Base-by-base conservation (phyloP, 2,797 vertebrate species). In the Anabas testudineus region DNA sequence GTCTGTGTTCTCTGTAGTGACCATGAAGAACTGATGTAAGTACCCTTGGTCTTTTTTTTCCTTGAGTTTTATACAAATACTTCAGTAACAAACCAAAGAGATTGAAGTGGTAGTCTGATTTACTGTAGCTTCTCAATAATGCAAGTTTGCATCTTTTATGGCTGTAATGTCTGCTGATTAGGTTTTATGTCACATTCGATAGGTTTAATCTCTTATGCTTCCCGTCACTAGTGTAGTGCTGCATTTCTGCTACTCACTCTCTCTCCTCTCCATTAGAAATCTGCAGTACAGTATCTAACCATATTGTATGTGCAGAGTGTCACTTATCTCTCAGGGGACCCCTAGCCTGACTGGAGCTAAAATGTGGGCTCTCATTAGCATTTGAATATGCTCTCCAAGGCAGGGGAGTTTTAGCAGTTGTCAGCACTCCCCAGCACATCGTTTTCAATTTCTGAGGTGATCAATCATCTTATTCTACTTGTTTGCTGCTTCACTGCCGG, bases 351-450 rank as follows among this genome's bases (percentile, higher is more conserved):
- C 78, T 81, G 60, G 56, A 75, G 69, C 63, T 81, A 48, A 73
- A 74, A 39, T 81, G 67, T 48, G 46, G 83, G 69, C 72, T 75
- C 63, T 86, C 46, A 85, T 91, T 82, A 87, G 76, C 79, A 67
- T 89, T 81, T 87, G 84, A 85, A 85, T 87, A 79, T 78, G 69
- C 76, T 90, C 78, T 87, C 63, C 7, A n/a, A 67, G 58, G 83
- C 78, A 68, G 68, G 61, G 69, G 68, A 68, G 76, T 79, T 91
- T 91, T 75, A 86, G 86, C 79, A 78, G 77, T 83, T 87, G 86
- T 93, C 91, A 92, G 93, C 91, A 93, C 43, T 89, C 85, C 71
- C 53, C 64, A 42, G 72, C 72, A 62, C 88, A 88, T 90, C 82
- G 65, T 85, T 92, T 82, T 83, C 79, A 81, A 88, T 91, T 87